A percentile compares a stretch with the other conserved stretches of the same genome.
Conservation (phyloP, 2,888 invertebrate species). For the Dasypolia templi region DNA sequence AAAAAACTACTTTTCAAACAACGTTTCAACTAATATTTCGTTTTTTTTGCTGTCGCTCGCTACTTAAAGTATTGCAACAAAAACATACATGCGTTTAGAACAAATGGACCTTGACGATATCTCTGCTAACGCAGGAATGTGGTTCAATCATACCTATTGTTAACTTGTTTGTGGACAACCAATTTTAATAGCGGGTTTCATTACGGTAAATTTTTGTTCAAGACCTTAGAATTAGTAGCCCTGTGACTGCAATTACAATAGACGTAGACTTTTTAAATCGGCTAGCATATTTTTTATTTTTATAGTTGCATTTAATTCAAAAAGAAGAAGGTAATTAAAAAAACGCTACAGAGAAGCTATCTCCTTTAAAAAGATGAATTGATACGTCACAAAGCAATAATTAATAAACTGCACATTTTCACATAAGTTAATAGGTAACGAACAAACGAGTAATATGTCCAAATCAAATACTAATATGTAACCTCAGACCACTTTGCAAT, state of each 20-base stretch:
- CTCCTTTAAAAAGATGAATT: not conserved
- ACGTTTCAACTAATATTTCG: not conserved
- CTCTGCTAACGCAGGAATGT: constrained; percentile 57
- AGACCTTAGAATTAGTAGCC: too few relatives aligned
- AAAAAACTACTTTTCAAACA: constrained; percentile 16
- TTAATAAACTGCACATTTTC: not conserved
- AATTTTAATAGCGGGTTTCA: constrained; percentile 8
- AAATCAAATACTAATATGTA: constrained; percentile 2
- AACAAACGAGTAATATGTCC: not conserved
- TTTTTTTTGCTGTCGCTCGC: constrained; percentile 33
- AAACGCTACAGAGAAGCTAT: too few relatives aligned
- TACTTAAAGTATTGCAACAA: constrained; percentile 54
- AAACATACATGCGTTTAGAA: constrained; percentile 51
- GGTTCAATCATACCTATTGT: constrained; percentile 57
- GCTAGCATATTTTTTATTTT: too few relatives aligned
- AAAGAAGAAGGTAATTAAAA: too few relatives aligned
- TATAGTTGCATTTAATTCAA: too few relatives aligned
- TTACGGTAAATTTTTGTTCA: not conserved
- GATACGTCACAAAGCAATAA: not conserved
- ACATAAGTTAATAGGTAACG: not conserved
- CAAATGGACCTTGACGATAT: constrained; percentile 51
- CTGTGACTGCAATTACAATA: too few relatives aligned
- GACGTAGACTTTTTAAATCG: too few relatives aligned
- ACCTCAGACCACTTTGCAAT: constrained; percentile 14
- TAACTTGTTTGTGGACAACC: constrained; percentile 21